Evolutionary conservation across 2,888 invertebrate species (phyloP).

Genomic region (Coenonympha glycerion): DNA sequence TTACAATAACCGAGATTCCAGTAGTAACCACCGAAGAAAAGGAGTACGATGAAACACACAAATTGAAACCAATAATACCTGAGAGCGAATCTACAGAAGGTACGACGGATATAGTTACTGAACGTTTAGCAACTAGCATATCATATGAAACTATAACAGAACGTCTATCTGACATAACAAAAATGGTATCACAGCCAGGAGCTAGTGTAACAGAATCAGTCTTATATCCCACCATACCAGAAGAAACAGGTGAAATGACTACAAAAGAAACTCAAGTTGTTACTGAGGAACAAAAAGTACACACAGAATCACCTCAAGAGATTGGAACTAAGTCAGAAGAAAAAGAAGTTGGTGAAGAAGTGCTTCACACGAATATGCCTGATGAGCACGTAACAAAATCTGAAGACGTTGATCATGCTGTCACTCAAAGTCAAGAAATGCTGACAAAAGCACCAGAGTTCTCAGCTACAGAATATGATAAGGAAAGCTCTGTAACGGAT

Average conservation of each 20-base stretch:
- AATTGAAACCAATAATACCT: conserved; percentile 4
- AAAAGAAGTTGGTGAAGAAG: not conserved
- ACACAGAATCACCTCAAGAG: not conserved
- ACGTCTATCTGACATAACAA: not conserved
- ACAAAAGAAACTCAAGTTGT: not conserved
- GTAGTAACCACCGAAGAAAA: not conserved
- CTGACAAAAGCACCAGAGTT: not conserved
- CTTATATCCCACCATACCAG: not conserved
- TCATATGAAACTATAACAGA: not conserved
- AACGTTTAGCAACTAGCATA: conserved; percentile 1
- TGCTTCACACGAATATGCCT: not conserved
- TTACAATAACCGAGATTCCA: not conserved
- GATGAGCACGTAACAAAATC: not conserved
- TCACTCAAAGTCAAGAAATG: not conserved
- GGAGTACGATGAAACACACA: not conserved
- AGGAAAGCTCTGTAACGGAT: not conserved
- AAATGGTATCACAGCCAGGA: not conserved
- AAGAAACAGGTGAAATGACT: not conserved
- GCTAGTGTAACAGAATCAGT: conserved; percentile 8
- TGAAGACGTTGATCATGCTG: not conserved
- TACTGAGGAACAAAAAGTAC: not conserved
- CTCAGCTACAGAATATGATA: not conserved
- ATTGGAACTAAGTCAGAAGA: not conserved
- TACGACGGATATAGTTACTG: conserved; percentile 3
- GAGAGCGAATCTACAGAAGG: not conserved